A percentile compares a stretch with the other conserved stretches of the same genome.
phyloP scores from a whole-genome alignment of 1,140 invertebrate genomes.

The Nixonia krombeini region DNA sequence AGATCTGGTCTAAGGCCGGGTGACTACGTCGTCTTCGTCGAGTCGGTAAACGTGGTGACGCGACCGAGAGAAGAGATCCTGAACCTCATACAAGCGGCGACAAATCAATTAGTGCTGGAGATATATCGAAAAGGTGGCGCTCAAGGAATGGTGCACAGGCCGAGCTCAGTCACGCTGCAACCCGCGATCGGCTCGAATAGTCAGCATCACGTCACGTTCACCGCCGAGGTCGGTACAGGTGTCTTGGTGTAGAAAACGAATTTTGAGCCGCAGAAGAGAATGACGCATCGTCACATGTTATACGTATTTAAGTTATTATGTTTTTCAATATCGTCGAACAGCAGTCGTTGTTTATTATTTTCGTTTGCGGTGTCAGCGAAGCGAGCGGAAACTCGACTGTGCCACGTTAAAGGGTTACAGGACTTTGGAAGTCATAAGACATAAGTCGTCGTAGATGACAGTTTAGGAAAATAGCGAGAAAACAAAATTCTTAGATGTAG shows the following conservation, averaged over 20 bases:
- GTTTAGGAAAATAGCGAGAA: too few species aligned
- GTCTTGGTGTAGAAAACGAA: conserved; percentile 66
- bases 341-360: too few species aligned
- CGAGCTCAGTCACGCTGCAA: conserved; percentile 59
- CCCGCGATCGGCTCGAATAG: conserved; percentile 38
- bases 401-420: conserved; percentile 35
- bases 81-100: conserved; percentile 83
- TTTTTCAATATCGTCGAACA: too few species aligned
- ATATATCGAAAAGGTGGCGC: conserved; percentile 77
- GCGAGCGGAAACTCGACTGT: not conserved
- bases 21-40: conserved; percentile 90
- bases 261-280: not conserved
- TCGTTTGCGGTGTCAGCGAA: too few species aligned
- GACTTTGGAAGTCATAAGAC: too few species aligned
- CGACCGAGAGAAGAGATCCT: conserved; percentile 84
- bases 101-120: conserved; percentile 81
- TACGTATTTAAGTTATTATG: not conserved
- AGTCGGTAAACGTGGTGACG: conserved; percentile 87
- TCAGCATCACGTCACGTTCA: conserved; percentile 85
- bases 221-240: conserved; percentile 84
- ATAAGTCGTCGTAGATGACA: too few species aligned
- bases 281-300: not conserved
- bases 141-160: conserved; percentile 50
- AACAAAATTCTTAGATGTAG: too few species aligned
- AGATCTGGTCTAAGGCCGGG: conserved; percentile 84